phyloP scores from a whole-genome alignment of 2,113 vertebrate species.

The Dromaius novaehollandiae region DNA sequence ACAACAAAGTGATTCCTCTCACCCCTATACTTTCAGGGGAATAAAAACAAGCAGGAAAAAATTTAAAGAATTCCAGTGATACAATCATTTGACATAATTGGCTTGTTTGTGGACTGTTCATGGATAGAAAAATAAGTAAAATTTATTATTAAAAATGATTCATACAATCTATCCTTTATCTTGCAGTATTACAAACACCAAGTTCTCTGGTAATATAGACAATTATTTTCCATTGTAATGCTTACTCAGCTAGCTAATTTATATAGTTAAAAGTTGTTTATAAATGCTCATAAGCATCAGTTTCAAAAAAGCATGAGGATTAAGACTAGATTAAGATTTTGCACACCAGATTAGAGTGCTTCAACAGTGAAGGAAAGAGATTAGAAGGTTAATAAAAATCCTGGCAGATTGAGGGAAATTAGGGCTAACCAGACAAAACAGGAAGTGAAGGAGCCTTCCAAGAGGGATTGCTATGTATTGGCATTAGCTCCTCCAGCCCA shows the following conservation, averaged over 20 bases:
- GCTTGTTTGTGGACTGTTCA: not conserved
- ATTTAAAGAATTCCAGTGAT: not conserved
- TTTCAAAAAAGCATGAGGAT: not conserved
- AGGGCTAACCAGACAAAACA: not conserved
- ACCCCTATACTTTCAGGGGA: not conserved
- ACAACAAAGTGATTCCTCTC: not conserved
- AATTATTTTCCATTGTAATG: not conserved
- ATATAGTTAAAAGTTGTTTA: not conserved
- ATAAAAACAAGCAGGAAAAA: not conserved
- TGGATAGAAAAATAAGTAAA: not conserved
- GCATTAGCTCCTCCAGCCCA: not conserved
- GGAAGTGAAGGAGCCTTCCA: not conserved
- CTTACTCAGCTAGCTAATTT: not conserved
- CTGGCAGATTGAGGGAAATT: not conserved
- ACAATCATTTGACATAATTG: not conserved
- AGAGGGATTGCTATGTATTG: not conserved
- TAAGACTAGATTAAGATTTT: not conserved
- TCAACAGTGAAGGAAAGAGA: not conserved
- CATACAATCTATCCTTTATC: not conserved
- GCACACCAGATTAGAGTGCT: not conserved
- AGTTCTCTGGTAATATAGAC: not conserved
- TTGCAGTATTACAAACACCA: not conserved
- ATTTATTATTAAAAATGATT: not conserved
- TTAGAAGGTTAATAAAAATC: not conserved
- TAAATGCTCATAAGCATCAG: not conserved